Base-by-base conservation (phyloP, 2,888 invertebrate genomes). In the Acleris sparsana region DNA sequence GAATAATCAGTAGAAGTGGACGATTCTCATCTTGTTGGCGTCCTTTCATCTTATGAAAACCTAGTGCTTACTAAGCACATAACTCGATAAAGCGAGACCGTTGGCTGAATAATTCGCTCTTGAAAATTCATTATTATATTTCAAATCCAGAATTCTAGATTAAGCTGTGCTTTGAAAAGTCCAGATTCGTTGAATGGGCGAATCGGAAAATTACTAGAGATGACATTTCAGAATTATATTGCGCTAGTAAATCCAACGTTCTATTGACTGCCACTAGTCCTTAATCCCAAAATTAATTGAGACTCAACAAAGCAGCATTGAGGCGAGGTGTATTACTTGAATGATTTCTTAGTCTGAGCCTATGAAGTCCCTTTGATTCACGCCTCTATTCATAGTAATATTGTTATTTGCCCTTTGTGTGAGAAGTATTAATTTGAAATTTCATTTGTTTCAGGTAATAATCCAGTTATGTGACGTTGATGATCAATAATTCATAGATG, bases 1-100 rank as follows among this genome's bases (percentile, higher is more conserved):
- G 70, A 67, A 68, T 71, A 71, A 73, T 74, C 73, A 71, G 67
- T 44, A 61, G 59, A 63, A 70, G 60, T 69, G 70, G 58, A 49
- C 63, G 60, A 48, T 49, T 62, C 62, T 63, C 56, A 63, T 53
- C 67, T 44, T 62, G 59, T 49, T 51, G 49, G 51, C 53, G 33
- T 57, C 61, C 56, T 46, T 46, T 57, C 44, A 56, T 49, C 49
- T 49, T 49, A 33, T 49, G 39, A 39, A 39, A 39, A 39, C 39
- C 39, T 39, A 39, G 39, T 39, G 13, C 39, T 39, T 39, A 33
- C 58, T 33, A 7, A 33, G 58, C 22, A n/a, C 5, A 22, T 13
- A 48, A 56, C 16, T 20, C n/a, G 29, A 39, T 58, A 17, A 57
- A 29, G 46, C 57, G 11, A 11, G 29, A 17, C 33, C 0, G 20